phyloP scores from a whole-genome alignment of 2,888 invertebrate genomes.

The Drosophila sordidapex region DNA sequence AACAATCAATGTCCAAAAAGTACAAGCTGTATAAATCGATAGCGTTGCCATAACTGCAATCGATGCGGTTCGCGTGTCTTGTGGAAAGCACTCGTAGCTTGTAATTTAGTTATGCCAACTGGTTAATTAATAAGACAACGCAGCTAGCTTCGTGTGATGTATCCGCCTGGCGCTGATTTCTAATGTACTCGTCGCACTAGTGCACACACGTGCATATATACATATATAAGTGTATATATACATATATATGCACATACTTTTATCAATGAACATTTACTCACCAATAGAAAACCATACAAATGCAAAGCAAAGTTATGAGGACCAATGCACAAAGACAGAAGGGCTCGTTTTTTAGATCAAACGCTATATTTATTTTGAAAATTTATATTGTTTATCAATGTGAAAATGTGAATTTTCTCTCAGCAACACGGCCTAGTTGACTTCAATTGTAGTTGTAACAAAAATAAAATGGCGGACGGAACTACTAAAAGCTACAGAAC shows the following conservation, averaged over 20 bases:
- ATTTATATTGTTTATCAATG: slow-evolving; percentile 58
- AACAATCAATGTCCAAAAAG: slow-evolving; percentile 24
- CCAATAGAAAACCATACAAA: slow-evolving; percentile 77
- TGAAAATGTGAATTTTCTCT: slow-evolving; percentile 59
- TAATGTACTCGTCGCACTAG: slow-evolving; percentile 35
- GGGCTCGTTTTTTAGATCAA: slow-evolving; percentile 55
- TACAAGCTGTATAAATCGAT: slow-evolving; percentile 58
- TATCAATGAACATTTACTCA: slow-evolving; percentile 81
- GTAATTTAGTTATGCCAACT: slow-evolving; percentile 4
- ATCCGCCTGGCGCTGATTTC: slow-evolving; percentile 47
- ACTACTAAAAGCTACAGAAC: neutral
- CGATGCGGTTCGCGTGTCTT: slow-evolving; percentile 10
- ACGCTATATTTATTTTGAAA: slow-evolving; percentile 69
- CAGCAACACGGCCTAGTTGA: slow-evolving; percentile 62
- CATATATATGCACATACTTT: slow-evolving; percentile 43
- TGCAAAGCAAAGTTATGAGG: slow-evolving; percentile 72
- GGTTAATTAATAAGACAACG: slow-evolving; percentile 21
- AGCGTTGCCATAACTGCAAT: slow-evolving; percentile 23
- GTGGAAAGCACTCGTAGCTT: slow-evolving; percentile 22
- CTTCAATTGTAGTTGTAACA: slow-evolving; percentile 57
- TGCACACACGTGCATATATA: slow-evolving; percentile 36
- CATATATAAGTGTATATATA: slow-evolving; percentile 36
- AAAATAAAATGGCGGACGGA: slow-evolving; percentile 54
- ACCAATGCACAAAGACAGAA: slow-evolving; percentile 78
- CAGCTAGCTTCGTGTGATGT: slow-evolving; percentile 16